Evolutionary conservation across 2,113 vertebrate genomes (phyloP).

Genomic region (Ailurus styani): DNA sequence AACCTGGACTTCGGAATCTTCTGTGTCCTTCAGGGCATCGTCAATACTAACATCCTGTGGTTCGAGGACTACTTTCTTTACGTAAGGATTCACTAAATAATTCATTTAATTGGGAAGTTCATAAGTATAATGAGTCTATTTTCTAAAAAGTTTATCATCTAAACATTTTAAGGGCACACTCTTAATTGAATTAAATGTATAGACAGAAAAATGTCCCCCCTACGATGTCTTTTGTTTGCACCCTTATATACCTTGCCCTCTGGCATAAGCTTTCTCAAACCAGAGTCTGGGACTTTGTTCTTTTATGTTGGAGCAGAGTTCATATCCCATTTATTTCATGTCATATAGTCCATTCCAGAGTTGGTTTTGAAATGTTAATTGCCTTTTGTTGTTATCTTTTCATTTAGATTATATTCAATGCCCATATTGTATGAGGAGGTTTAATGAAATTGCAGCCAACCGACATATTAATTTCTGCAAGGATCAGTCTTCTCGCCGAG

Average conservation of each 20-base stretch:
- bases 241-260: not conserved
- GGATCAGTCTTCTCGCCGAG: constrained; percentile 47
- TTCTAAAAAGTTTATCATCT: not conserved
- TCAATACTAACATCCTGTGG: not conserved
- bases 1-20: not conserved
- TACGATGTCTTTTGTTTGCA: not conserved
- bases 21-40: not conserved
- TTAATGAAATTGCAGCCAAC: constrained; percentile 72
- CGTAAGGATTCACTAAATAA: not conserved
- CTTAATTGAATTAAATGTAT: not conserved
- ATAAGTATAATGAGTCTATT: not conserved
- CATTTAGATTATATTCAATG: constrained; percentile 72
- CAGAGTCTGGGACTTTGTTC: not conserved
- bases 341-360: not conserved
- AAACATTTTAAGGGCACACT: not conserved
- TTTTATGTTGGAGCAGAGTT: not conserved
- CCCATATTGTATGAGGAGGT: constrained; percentile 71
- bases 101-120: not conserved
- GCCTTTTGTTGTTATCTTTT: constrained; percentile 11
- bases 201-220: not conserved
- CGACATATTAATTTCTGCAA: constrained; percentile 74
- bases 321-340: not conserved
- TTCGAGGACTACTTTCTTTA: not conserved
- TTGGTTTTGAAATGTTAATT: not conserved
- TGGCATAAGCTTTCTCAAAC: not conserved